These are phyloP conservation scores for Lithobates sylvaticus DNA, from an alignment of 2,797 vertebrate species.

Conservation along the genomic window DNA sequence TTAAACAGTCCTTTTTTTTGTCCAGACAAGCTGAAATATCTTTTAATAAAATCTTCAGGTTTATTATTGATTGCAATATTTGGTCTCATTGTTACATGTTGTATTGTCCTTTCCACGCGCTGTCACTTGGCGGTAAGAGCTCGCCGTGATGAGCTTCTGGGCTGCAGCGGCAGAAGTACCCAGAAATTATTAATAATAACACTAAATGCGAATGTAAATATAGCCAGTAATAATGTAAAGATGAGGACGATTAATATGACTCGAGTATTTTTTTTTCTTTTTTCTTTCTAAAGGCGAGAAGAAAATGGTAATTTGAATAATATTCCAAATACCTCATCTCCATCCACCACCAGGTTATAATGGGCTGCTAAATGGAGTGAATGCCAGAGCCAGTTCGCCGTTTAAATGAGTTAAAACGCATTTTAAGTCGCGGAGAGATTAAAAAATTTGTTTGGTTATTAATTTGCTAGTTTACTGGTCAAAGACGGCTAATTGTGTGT, in stretches of 20 bases:
- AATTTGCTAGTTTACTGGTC: neutral
- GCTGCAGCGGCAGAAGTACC: constrained; percentile 15
- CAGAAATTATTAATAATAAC: constrained; percentile 51
- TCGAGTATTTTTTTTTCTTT: constrained; percentile 7
- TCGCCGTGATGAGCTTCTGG: constrained; percentile 42
- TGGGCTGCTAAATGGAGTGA: neutral
- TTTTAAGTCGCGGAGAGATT: neutral
- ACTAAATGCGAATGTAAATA: constrained; percentile 61
- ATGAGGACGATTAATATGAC: constrained; percentile 49
- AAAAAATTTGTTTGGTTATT: neutral
- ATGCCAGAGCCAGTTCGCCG: neutral
- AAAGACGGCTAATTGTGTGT: neutral
- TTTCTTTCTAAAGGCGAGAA: constrained; percentile 27
- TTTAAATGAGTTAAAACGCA: no score
- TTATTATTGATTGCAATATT: constrained; percentile 56
- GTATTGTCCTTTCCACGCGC: constrained; percentile 41
- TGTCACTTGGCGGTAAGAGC: constrained; percentile 30
- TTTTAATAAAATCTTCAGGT: constrained; percentile 60
- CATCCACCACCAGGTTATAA: constrained; percentile 21
- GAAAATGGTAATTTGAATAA: constrained; percentile 46
- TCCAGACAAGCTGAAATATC: constrained; percentile 47
- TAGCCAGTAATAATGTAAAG: constrained; percentile 58
- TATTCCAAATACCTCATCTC: constrained; percentile 43
- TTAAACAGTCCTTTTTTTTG: constrained; percentile 49
- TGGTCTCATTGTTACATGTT: constrained; percentile 50